Percentiles rank a stretch among this genome's conserved stretches.
Evolutionary conservation across 2,797 vertebrate species (phyloP).

Genomic region (Lepidocolaptes lacrymiger): DNA sequence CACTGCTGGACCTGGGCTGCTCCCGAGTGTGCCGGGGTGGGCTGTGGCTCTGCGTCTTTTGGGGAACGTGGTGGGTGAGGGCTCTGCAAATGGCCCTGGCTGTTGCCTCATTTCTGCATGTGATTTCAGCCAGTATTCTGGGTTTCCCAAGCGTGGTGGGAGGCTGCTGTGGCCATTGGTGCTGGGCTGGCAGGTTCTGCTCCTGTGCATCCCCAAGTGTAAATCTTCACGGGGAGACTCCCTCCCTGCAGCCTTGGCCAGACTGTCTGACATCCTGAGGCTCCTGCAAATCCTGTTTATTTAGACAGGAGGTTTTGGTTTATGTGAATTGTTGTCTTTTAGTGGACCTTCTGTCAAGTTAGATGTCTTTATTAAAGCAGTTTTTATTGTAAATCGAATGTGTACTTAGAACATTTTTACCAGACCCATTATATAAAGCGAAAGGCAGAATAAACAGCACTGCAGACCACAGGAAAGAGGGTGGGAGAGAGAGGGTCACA

Average conservation of each 20-base stretch:
- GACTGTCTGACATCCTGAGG: conserved; percentile 51
- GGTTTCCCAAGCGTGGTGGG: background rate
- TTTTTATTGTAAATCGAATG: conserved; percentile 65
- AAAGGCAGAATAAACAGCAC: conserved; percentile 31
- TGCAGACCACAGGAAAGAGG: background rate
- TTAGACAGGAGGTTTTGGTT: conserved; percentile 60
- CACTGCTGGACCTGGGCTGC: accelerated
- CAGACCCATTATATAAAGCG: conserved; percentile 43
- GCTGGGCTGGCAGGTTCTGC: background rate
- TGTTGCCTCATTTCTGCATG: accelerated
- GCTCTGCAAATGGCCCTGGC: background rate
- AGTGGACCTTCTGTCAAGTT: conserved; percentile 53
- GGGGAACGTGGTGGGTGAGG: accelerated
- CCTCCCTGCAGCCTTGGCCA: background rate
- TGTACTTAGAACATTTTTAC: conserved; percentile 47
- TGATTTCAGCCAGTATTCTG: background rate
- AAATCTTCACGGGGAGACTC: background rate
- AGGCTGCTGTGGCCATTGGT: background rate
- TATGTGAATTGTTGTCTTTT: conserved; percentile 22
- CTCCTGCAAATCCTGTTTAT: conserved; percentile 58
- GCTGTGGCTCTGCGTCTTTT: background rate
- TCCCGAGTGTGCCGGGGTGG: accelerated
- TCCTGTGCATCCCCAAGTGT: background rate
- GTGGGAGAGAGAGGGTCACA: background rate
- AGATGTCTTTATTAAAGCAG: conserved; percentile 56